Evolutionary conservation across 2,113 vertebrate genomes (phyloP), one percentile per base, ranked within the genome.

Genomic region (Colistium nudipinnis): DNA sequence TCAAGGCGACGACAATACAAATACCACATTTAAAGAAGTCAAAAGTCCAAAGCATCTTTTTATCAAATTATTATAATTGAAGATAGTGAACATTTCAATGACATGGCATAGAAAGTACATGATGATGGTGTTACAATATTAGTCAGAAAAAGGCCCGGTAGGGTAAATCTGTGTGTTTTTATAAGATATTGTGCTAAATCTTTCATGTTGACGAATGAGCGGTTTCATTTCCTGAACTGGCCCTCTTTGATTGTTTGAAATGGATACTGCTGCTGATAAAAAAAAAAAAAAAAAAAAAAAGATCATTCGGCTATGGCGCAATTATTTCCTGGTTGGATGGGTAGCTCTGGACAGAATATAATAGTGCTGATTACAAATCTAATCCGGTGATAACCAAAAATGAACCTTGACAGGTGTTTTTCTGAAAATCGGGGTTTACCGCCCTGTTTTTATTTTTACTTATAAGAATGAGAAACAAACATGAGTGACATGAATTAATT

Each of bases 391-490:
- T 11, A 33, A 53, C 11, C 24, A 56, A 27, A n/a, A 1, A 52
- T 19, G 1, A 38, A 13, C 9, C 7, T 41, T 30, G 25, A 22
- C 8, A 61, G 25, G 8, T 47, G 62, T 44, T 66, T 10, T 14
- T 24, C 33, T 39, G 25, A 47, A 24, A 31, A 31, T 44, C 22
- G 16, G 28, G 24, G 39, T 20, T 33, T 16, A 54, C 5, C 33
- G 22, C 12, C 11, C 48, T 4, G 2, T 41, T 7, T 41, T 64
- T 24, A 17, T 47, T 55, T 11, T 33, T 22, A n/a, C n/a, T n/a
- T n/a, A n/a, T n/a, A n/a, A n/a, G n/a, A n/a, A n/a, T n/a, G 7
- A 43, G 60, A 61, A 57, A 74, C 10, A 72, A 4, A n/a, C 20
- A 75, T 79, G n/a, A 51, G 24, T n/a, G n/a, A n/a, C 54, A 47